phyloP scores from a whole-genome alignment of 2,888 invertebrate genomes.

The Scaptomyza polygonia region DNA sequence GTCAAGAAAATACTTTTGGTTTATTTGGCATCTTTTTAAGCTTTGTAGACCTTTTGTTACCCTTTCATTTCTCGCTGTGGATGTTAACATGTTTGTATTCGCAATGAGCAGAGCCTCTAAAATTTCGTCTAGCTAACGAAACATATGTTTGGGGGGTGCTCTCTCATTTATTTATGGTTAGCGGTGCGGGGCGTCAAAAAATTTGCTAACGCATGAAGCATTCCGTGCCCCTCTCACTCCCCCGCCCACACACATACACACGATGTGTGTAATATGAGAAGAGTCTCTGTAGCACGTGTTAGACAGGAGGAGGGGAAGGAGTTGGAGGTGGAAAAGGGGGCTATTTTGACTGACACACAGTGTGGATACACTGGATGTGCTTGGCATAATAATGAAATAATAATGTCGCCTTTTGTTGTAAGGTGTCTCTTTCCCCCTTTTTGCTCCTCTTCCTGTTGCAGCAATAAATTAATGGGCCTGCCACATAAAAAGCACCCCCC shows the following conservation, averaged over 20 bases:
- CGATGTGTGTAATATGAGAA: slow-evolving; percentile 71
- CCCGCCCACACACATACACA: accelerated
- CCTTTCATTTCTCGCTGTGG: background rate
- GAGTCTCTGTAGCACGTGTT: slow-evolving; percentile 29
- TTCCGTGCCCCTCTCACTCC: slow-evolving; percentile 25
- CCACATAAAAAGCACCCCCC: slow-evolving; percentile 72
- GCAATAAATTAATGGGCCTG: slow-evolving; percentile 78
- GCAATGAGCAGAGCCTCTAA: background rate
- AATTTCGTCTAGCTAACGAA: slow-evolving; percentile 36
- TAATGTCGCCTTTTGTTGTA: slow-evolving; percentile 77
- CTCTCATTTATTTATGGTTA: slow-evolving; percentile 57
- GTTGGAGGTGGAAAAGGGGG: slow-evolving; percentile 1
- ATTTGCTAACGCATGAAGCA: slow-evolving; percentile 77
- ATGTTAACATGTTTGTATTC: background rate
- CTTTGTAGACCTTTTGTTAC: background rate
- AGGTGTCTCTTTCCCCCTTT: slow-evolving; percentile 49
- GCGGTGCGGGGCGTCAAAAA: slow-evolving; percentile 60
- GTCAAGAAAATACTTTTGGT: too few relatives aligned
- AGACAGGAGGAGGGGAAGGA: background rate
- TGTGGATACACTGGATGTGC: slow-evolving; percentile 62
- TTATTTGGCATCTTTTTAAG: too few relatives aligned
- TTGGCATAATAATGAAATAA: slow-evolving; percentile 81
- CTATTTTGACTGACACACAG: slow-evolving; percentile 27
- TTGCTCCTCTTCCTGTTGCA: slow-evolving; percentile 16
- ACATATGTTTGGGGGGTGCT: slow-evolving; percentile 68